Conservation (phyloP, 2,888 invertebrate species). For the Hypomecis atomaria region DNA sequence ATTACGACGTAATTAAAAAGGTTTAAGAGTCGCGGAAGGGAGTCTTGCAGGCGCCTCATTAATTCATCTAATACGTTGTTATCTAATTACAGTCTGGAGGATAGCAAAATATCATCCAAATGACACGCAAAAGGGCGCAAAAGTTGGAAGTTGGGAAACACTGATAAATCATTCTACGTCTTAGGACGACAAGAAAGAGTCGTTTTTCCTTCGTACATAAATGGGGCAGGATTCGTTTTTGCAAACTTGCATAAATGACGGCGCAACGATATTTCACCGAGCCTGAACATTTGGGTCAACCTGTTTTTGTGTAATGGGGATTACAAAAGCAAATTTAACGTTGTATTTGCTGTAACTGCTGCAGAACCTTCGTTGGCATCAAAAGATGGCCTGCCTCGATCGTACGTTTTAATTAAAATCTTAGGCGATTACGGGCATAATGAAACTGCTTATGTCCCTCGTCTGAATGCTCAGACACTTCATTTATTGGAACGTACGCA, state of each 20-base stretch:
- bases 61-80: constrained; percentile 44
- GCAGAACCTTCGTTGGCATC: constrained; percentile 72
- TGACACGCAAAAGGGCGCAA: constrained; percentile 68
- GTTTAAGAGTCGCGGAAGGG: constrained; percentile 22
- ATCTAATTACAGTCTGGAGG: constrained; percentile 68
- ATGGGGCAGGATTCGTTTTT: constrained; percentile 76
- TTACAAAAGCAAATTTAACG: constrained; percentile 81
- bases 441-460: constrained; percentile 66
- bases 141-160: constrained; percentile 56
- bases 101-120: constrained; percentile 68
- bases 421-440: constrained; percentile 69
- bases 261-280: constrained; percentile 78
- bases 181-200: constrained; percentile 64
- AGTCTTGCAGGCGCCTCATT: constrained; percentile 28
- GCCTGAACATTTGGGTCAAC: constrained; percentile 81
- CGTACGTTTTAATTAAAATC: constrained; percentile 81
- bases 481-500: constrained; percentile 49
- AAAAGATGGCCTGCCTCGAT: constrained; percentile 75
- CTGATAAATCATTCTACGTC: constrained; percentile 65
- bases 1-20: constrained; percentile 25
- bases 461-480: constrained; percentile 58
- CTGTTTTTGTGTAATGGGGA: constrained; percentile 82
- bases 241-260: constrained; percentile 81
- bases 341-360: constrained; percentile 78
- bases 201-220: constrained; percentile 63